Evolutionary conservation across 2,113 vertebrate genomes (phyloP), one percentile per base, ranked within the genome.

Genomic region (Pungitius pungitius): DNA sequence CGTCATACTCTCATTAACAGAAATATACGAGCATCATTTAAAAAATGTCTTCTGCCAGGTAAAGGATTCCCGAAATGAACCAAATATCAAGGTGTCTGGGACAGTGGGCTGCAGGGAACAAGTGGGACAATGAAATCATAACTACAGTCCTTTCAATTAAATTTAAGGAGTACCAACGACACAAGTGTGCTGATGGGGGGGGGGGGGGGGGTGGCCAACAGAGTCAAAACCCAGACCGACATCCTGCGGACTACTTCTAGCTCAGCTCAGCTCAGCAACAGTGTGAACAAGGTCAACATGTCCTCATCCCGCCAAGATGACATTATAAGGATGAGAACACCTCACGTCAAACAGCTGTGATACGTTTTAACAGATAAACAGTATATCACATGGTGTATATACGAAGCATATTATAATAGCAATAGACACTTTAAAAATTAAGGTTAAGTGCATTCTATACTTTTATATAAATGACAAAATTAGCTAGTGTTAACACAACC

Each of bases 261-360:
- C 87, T 90, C 57, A 80, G 85, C 87, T 90, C 80, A 89, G 87
- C 87, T 90, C 84, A 89, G 85, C 73, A 17, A 81, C 73, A 85
- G 88, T 88, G 89, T 89, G 89, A 88, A 85, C 81, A 87, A 57
- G 75, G 86, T 86, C 85, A 63, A 67, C 58, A 80, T 68, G 75
- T 56, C 67, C 64, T 80, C n/a, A 35, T 71, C 70, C 69, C 75
- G 74, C 47, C 47, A 77, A 45, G 10, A 26, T 64, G 69, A 72
- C 67, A 79, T 78, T 39, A 72, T 27, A 68, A 24, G 73, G 70
- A 45, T 61, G 49, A 24, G 27, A 77, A 47, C 57, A 55, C 58
- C 52, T 78, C 69, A 69, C 49, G 70, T 79, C 69, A 84, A 83
- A 87, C 81, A 83, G 33, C 72, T 77, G 77, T 83, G 68, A 79